Evolutionary conservation across 2,113 vertebrate genomes (phyloP), one percentile per base, ranked within the genome.

Genomic region (Peromyscus californicus): DNA sequence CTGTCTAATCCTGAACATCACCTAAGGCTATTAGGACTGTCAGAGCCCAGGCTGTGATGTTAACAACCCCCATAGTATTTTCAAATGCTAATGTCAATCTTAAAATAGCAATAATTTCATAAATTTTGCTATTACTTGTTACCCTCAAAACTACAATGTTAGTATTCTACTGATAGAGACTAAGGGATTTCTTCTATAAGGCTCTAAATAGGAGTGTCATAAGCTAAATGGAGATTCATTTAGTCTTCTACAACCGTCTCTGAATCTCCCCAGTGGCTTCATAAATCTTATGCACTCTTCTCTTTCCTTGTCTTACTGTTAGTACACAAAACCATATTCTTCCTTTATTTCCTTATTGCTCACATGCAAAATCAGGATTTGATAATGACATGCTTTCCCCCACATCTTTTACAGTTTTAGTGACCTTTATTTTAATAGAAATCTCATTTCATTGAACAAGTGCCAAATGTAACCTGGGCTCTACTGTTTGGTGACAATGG

Each of bases 401-500:
- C 11, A 24, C 9, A n/a, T 11, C 10, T 54, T 36, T 75, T 48
- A 54, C 5, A 17, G n/a, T 74, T 39, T 91, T 15, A 75, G 12
- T 39, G 3, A 0, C 8, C 33, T 89, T 59, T 61, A 36, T 65
- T 93, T 95, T 67, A 69, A 45, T 4, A 75, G 86, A 12, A 89
- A 63, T 59, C 39, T 31, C 1, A 54, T 36, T 48, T 54, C 19
- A 16, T 45, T 78, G 7, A 69, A 54, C n/a, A 69, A 39, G 10
- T 13, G 26, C 1, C 19, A 63, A n/a, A 4, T 45, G 0, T 70
- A 26, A 63, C 16, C 1, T 21, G 36, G 29, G 2, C 4, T 39
- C 5, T 15, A 6, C 15, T 31, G 15, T 36, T 11, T 9, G 2
- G 6, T 9, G 19, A 8, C 1, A 63, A 45, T 3, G 19, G 39